Percentiles rank a stretch among this genome's conserved stretches.
phyloP scores from a whole-genome alignment of 2,797 vertebrate species.

The Alauda arvensis region DNA sequence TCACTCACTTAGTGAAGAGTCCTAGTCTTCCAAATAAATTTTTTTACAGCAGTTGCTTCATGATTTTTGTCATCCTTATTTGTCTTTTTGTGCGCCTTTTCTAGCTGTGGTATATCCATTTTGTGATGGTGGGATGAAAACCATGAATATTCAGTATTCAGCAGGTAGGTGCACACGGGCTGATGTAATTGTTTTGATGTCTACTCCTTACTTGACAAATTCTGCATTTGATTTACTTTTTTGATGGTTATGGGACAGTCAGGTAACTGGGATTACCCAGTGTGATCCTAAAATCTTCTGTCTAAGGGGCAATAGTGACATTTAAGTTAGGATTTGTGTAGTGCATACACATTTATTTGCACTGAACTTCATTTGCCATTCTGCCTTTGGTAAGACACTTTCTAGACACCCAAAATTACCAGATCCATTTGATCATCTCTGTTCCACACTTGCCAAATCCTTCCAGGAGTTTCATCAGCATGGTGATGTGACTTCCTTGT shows the following conservation, averaged over 20 bases:
- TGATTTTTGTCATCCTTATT: background rate
- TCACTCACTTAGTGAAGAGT: background rate
- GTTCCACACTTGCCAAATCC: background rate
- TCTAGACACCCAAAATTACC: background rate
- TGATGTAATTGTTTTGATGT: background rate
- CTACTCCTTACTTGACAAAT: background rate
- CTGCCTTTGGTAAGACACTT: background rate
- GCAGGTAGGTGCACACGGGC: background rate
- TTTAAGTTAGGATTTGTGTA: background rate
- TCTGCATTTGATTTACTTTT: background rate
- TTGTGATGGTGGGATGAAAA: background rate
- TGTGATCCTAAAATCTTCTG: background rate
- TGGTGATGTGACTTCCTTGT: background rate
- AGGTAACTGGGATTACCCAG: background rate
- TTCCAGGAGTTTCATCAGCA: background rate
- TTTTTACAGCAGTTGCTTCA: background rate
- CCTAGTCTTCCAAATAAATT: background rate
- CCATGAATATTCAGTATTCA: background rate
- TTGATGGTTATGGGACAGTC: background rate
- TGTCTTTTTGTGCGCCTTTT: background rate
- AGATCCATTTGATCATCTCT: background rate
- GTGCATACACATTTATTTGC: background rate
- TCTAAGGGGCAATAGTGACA: background rate
- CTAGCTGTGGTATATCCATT: background rate
- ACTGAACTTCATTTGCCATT: background rate